Evolutionary conservation across 2,797 vertebrate species (phyloP), one percentile per base, ranked within the genome.

Genomic region (Acanthurus lineatus): DNA sequence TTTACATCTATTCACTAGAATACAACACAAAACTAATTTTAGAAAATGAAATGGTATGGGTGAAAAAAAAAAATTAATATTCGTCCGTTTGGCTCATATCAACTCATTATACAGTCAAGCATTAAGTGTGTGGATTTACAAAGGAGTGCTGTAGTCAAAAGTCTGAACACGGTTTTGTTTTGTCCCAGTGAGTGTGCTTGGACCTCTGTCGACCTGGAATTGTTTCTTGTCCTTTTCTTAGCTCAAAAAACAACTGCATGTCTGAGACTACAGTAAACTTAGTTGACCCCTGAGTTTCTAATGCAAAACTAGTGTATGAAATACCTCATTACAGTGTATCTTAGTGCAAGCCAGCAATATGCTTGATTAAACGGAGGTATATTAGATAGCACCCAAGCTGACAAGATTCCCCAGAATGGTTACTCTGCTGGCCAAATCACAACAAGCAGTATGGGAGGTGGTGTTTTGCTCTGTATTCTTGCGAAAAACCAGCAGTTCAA

Each of bases 311-410:
- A 96, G 96, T 96, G 95, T 95, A 96, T 92, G 94, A 95, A 95
- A 96, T 95, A 95, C 94, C 95, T 95, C 95, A 93, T 90, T 95
- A 95, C 95, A 96, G 95, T 96, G 95, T 94, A 90, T 92, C 89
- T 95, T 96, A 96, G 96, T 96, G 95, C 95, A 96, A 96, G 95
- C 95, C 94, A 95, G 95, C 94, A 95, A 95, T 93, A 94, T 94
- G 94, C 93, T 95, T 86, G 85, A 95, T 96, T 93, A 93, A 93
- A 93, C 93, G 91, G 95, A 96, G 95, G 95, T 96, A 96, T 96
- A 94, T 95, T 88, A 92, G 90, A 94, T 96, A 96, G 96, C 95
- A 96, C 96, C 96, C 94, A 94, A 95, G 93, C 94, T 88, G 93
- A 94, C 87, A 82, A 90, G 88, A 92, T 88, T 89, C 91, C 90